Base-by-base conservation (phyloP, 2,113 vertebrate genomes). In the Benitochromis conjunctus region DNA sequence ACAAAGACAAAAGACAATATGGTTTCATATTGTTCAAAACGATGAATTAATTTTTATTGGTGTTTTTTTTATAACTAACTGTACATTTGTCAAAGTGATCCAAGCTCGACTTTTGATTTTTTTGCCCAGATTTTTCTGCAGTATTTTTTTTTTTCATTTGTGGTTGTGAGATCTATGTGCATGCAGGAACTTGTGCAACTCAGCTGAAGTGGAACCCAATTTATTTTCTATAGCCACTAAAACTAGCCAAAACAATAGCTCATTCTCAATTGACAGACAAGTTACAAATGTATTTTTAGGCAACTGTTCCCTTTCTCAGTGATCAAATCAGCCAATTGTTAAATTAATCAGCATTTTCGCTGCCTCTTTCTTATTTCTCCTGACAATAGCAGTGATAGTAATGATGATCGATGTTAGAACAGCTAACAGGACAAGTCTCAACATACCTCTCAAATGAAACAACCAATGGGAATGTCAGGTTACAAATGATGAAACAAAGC, bases 401-500 rank as follows among this genome's bases (percentile, higher is more conserved):
- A 83, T 64, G 29, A 58, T 78, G 90, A 89, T 64, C 29, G 62
- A 91, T 56, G 53, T 4, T 74, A 81, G 36, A 19, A 19, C 43
- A 69, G 43, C 66, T 60, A 38, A 60, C 56, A 43, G 60, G 93
- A 92, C 91, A 91, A 85, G 87, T 91, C 85, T 74, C n/a, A 21
- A 88, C 90, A 94, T 48, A 81, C 57, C 5, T 74, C 77, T 53
- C 19, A 79, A 84, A 84, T 81, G 79, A 51, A 80, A 14, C 14
- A 51, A 76, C 83, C 69, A 58, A 48, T 78, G 34, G 86, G 84
- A 86, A 86, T 87, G 86, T 56, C 8, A 4, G 18, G 16, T 87
- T 82, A 91, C 84, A 89, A 90, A 95, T 80, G 90, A 88, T 51
- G 58, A 85, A 85, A 90, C 12, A 9, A 54, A 86, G 78, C 69